These are phyloP conservation scores for Apantesis nais DNA, from an alignment of 2,888 invertebrate genomes.

Conservation along the genomic window DNA sequence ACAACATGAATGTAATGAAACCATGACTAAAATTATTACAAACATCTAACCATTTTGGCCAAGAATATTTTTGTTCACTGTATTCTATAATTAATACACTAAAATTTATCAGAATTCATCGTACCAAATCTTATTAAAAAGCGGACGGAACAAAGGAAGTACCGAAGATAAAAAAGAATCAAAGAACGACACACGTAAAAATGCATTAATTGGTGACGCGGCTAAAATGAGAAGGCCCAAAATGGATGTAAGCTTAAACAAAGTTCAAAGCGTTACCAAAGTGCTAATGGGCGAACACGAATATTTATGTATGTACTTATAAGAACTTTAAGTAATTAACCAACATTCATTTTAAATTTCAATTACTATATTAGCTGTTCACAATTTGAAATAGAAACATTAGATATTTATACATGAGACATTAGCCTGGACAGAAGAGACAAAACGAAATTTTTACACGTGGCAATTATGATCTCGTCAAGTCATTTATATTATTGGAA, in stretches of 20 bases:
- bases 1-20: not conserved
- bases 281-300: constrained; percentile 71
- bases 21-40: no score
- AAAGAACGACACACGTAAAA: constrained; percentile 56
- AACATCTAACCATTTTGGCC: no score
- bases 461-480: constrained; percentile 23
- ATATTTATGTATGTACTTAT: constrained; percentile 57
- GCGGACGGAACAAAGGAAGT: constrained; percentile 50
- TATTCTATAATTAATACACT: not conserved
- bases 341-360: constrained; percentile 42
- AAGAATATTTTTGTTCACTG: not conserved
- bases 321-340: constrained; percentile 57
- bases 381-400: constrained; percentile 27
- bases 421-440: not conserved
- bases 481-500: constrained; percentile 39
- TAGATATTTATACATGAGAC: constrained; percentile 30
- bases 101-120: not conserved
- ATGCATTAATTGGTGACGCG: constrained; percentile 76
- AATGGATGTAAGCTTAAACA: constrained; percentile 66
- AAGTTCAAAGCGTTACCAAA: constrained; percentile 69
- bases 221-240: constrained; percentile 62
- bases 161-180: constrained; percentile 50
- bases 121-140: constrained; percentile 18
- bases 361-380: constrained; percentile 31
- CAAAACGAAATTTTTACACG: constrained; percentile 11